Evolutionary conservation across 2,888 invertebrate genomes (phyloP), one percentile per base, ranked within the genome.

Genomic region (Boloria euphrosyne): DNA sequence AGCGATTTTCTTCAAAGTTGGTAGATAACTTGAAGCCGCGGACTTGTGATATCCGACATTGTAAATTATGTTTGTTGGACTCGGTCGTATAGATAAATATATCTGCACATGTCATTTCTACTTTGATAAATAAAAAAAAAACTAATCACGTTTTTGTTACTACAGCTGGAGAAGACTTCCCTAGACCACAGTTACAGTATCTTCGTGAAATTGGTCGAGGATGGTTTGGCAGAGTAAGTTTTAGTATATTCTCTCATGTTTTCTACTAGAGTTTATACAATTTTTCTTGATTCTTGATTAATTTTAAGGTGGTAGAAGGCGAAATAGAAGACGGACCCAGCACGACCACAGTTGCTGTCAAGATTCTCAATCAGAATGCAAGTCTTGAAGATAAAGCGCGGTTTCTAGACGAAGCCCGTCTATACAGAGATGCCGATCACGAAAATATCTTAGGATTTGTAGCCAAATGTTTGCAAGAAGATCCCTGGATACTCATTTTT

Each of bases 121-220:
- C 31, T 31, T 7, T 31, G 7, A 31, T 31, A 31, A 27, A 27
- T 3, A 44, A 2, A 17, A 13, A 55, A 13, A 43, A 7, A 17
- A 18, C 17, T 44, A 44, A 44, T 44, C 4, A 17, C 13, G 7
- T 44, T 31, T 46, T 7, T 0, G 38, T 76, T 66, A 68, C 84
- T 84, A 16, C 82, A 91, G 90, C 82, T 49, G 86, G 80, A 44
- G 93, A 92, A 71, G 94, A 95, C 81, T 95, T 97, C 78, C 95
- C 96, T 0, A 93, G 97, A 73, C 94, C 94, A 76, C 95, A 95
- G 78, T 87, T 97, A 74, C 96, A 96, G 82, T 97, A 97, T 85
- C 93, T 97, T 16, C 94, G 95, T 77, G 97, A 97, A 88, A 93
- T 97, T 67, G 97, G 96, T 2, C 94, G 94, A 72, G 97, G 97